phyloP scores from a whole-genome alignment of 2,888 invertebrate genomes.

The Sceliomorpha sp. region DNA sequence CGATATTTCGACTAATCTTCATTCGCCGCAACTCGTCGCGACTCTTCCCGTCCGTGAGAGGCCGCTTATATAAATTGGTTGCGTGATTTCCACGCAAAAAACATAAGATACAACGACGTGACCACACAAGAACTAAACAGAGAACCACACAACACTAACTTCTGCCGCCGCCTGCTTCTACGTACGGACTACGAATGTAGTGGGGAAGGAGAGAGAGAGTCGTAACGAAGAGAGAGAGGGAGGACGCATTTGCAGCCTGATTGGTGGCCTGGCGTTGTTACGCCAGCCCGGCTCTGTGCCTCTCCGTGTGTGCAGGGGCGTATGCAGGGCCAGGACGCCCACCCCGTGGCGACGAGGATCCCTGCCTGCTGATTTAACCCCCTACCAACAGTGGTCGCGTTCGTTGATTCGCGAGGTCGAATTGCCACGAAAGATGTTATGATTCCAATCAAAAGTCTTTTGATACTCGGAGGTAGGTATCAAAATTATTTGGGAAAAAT shows the following conservation, averaged over 20 bases:
- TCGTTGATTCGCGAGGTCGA: constrained; percentile 56
- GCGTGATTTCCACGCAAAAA: no score
- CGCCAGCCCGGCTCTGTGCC: constrained; percentile 54
- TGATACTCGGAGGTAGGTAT: constrained; percentile 41
- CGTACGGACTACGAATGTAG: constrained; percentile 72
- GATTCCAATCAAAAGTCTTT: constrained; percentile 50
- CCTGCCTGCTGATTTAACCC: constrained; percentile 51
- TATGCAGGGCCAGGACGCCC: constrained; percentile 73
- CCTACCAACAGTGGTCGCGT: constrained; percentile 48
- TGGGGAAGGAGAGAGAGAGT: constrained; percentile 64
- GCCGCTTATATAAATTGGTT: no score
- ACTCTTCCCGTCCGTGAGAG: no score
- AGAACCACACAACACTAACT: no score
- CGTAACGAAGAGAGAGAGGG: constrained; percentile 65
- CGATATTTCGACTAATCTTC: no score
- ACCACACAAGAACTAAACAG: constrained; percentile 18
- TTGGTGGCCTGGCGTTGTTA: constrained; percentile 58
- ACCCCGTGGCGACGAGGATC: constrained; percentile 65
- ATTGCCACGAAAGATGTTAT: constrained; percentile 23
- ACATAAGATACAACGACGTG: no score
- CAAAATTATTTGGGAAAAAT: constrained; percentile 37
- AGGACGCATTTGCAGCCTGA: constrained; percentile 38
- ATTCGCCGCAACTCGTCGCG: no score
- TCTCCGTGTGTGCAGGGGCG: constrained; percentile 69
- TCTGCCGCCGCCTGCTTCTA: constrained; percentile 51